Conservation (phyloP, 2,113 vertebrate species). For the Strigops habroptila region DNA sequence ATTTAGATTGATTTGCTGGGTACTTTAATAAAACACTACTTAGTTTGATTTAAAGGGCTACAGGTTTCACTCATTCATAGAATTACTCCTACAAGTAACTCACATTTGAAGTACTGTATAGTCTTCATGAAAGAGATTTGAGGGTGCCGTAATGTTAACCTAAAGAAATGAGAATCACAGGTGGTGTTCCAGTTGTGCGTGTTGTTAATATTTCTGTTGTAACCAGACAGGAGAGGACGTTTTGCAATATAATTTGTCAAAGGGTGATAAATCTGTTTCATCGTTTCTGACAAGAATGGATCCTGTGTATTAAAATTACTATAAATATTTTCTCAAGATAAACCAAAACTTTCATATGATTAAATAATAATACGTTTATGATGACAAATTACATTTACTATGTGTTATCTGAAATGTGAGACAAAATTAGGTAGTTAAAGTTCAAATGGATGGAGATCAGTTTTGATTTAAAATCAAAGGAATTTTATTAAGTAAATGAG, state of each 20-base stretch:
- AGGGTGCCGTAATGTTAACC: slow-evolving; percentile 78
- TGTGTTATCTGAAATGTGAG: slow-evolving; percentile 73
- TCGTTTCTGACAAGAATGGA: slow-evolving; percentile 81
- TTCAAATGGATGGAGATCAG: slow-evolving; percentile 75
- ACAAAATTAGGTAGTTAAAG: slow-evolving; percentile 74
- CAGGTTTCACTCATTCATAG: slow-evolving; percentile 85
- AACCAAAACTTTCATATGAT: slow-evolving; percentile 84
- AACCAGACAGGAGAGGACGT: slow-evolving; percentile 78
- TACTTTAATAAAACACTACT: slow-evolving; percentile 98
- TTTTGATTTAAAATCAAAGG: slow-evolving; percentile 75
- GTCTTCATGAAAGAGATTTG: slow-evolving; percentile 63
- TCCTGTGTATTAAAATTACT: slow-evolving; percentile 88
- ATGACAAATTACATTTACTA: slow-evolving; percentile 85
- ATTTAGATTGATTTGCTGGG: slow-evolving; percentile 99
- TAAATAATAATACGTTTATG: slow-evolving; percentile 80
- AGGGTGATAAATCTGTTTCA: slow-evolving; percentile 91
- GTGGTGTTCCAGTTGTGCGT: slow-evolving; percentile 83
- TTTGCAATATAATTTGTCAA: slow-evolving; percentile 86
- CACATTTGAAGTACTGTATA: slow-evolving; percentile 37
- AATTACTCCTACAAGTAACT: slow-evolving; percentile 87
- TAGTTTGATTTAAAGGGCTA: slow-evolving; percentile 92
- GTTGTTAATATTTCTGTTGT: slow-evolving; percentile 70
- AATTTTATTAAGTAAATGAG: slow-evolving; percentile 77
- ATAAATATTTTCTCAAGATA: slow-evolving; percentile 90
- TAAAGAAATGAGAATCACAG: slow-evolving; percentile 81